Evolutionary conservation across 2,797 vertebrate species (phyloP).

Genomic region (Halcyon smyrnensis): DNA sequence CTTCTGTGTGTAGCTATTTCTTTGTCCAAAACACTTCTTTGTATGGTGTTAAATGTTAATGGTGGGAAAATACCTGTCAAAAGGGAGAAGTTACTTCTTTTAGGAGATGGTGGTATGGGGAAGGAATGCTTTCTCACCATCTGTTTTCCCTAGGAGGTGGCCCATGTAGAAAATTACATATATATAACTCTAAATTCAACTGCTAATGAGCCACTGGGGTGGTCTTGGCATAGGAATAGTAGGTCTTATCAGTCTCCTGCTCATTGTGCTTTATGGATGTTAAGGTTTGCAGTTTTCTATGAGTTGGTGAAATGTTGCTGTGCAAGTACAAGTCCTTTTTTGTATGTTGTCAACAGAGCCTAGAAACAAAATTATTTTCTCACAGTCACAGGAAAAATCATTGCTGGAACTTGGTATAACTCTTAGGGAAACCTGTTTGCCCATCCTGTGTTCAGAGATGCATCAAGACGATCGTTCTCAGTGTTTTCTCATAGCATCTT

Average conservation of each 20-base stretch:
- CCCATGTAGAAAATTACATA: constrained; percentile 31
- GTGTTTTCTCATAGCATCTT: not conserved
- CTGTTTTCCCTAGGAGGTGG: constrained; percentile 55
- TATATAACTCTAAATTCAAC: constrained; percentile 39
- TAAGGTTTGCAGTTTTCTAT: not conserved
- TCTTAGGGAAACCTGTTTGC: not conserved
- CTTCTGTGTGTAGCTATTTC: not conserved
- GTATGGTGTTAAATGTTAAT: constrained; percentile 23
- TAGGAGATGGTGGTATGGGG: not conserved
- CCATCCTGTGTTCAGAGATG: not conserved
- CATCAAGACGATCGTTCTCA: not conserved
- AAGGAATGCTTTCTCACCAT: constrained; percentile 35
- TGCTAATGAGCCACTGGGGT: constrained; percentile 53
- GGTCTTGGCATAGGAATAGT: not conserved
- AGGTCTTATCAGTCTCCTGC: not conserved
- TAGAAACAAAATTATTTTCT: constrained; percentile 2
- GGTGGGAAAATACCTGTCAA: constrained; percentile 29
- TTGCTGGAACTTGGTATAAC: not conserved
- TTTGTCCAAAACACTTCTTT: not conserved
- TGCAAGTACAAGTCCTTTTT: not conserved
- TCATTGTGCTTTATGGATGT: not conserved
- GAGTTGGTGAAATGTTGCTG: not conserved
- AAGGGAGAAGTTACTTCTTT: constrained; percentile 26
- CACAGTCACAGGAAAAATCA: not conserved
- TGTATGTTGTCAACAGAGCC: not conserved